Base-by-base conservation (phyloP, 1,140 invertebrate species). In the Anoplolepis gracilipes region DNA sequence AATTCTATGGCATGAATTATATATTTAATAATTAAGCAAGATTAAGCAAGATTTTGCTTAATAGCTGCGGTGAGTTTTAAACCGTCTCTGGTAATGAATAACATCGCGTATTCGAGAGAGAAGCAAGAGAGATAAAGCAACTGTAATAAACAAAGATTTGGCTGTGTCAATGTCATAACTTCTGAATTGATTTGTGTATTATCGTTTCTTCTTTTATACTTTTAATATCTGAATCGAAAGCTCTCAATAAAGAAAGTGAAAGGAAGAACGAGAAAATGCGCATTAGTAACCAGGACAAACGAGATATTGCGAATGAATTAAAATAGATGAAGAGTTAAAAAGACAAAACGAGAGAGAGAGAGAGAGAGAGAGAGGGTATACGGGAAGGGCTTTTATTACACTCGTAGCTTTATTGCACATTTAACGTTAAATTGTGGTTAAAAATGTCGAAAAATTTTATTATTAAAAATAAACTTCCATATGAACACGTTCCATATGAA, bases 61-160 rank as follows among this genome's bases (percentile, higher is more conserved):
- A 22, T 61, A 59, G 39, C 28, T 53, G 19, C 69, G 55, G 10
- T 28, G 73, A 62, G 4, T 42, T n/a, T 78, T 67, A 79, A 79
- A 79, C 30, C 46, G 76, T 30, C 62, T 55, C 62, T 55, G 22
- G 30, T 30, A n/a, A 53, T 25, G 49, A 57, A 81, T 16, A 62
- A 62, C 42, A n/a, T 67, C 11, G n/a, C 57, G 11, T 62, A 49
- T 46, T 61, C 55, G 85, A 78, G 33, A 78, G 33, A 75, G 25
- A 22, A 69, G 64, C 59, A 67, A 73, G 59, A 78, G 46, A 28
- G 87, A 85, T 85, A 84, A 88, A 87, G 85, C 81, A 87, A 89
- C 90, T 84, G 85, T 90, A 92, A 49, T 86, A 92, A 91, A 92
- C 89, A 93, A 93, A 92, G 89, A 92, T 93, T 92, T 93, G 92